Percentiles rank a stretch among this genome's conserved stretches.
Evolutionary conservation across 2,113 vertebrate genomes (phyloP).

Genomic region (Megaceryle torquata): DNA sequence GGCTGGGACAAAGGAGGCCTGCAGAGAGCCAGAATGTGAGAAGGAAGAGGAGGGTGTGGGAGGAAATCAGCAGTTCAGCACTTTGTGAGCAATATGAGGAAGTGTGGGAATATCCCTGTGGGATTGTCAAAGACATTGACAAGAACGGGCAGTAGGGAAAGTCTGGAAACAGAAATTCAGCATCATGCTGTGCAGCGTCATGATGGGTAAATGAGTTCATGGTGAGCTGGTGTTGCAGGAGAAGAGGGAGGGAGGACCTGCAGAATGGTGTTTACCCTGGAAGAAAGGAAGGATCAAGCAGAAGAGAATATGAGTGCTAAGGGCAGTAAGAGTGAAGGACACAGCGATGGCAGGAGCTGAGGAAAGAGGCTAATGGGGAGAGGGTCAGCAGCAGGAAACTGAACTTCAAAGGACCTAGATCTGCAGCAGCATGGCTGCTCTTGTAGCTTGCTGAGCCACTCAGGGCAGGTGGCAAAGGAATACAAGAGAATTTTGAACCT

Average conservation of each 20-base stretch:
- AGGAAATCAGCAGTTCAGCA: conserved; percentile 3
- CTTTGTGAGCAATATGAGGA: conserved; percentile 1
- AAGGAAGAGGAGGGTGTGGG: neutral
- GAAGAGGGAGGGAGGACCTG: neutral
- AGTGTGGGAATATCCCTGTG: conserved; percentile 2
- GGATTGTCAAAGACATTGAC: neutral
- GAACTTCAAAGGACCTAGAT: neutral
- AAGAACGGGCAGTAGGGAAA: neutral
- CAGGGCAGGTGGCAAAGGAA: neutral
- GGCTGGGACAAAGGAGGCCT: neutral
- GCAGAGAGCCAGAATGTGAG: neutral
- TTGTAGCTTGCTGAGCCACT: neutral
- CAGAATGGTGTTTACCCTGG: accelerated
- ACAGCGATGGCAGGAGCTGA: neutral
- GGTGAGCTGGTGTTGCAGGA: neutral
- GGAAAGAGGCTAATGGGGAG: neutral
- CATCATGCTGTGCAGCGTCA: neutral
- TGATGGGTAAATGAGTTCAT: neutral
- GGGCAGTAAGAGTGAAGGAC: neutral
- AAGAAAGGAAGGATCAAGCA: neutral
- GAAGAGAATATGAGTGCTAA: accelerated
- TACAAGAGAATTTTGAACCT: neutral
- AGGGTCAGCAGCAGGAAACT: neutral
- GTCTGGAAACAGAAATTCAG: neutral
- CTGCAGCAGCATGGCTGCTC: neutral